phyloP scores from a whole-genome alignment of 1,140 invertebrate genomes.

The Hylaeus volcanicus region DNA sequence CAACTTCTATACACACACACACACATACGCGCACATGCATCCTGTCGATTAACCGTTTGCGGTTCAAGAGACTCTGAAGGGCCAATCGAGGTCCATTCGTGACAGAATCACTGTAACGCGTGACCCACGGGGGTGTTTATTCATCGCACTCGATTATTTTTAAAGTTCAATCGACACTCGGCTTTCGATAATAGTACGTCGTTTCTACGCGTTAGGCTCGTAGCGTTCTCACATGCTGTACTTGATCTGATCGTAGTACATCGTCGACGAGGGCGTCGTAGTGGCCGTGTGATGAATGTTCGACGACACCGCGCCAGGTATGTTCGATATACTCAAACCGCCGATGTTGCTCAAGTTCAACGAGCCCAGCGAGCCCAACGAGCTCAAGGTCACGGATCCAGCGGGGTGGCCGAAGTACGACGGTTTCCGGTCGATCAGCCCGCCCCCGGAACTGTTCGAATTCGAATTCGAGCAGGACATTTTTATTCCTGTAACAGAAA shows the following conservation, averaged over 20 bases:
- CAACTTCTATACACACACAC: conserved; percentile 9
- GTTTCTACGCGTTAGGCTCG: neutral
- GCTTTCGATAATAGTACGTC: conserved; percentile 4
- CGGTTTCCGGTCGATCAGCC: conserved; percentile 74
- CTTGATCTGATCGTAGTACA: conserved; percentile 78
- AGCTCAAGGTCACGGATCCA: conserved; percentile 69
- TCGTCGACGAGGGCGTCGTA: conserved; percentile 54
- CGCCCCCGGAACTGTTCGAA: conserved; percentile 71
- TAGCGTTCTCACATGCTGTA: conserved; percentile 71
- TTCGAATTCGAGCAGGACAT: conserved; percentile 71
- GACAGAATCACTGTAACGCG: neutral
- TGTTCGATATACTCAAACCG: conserved; percentile 68
- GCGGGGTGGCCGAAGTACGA: conserved; percentile 71
- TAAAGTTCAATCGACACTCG: conserved; percentile 6
- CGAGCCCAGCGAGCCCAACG: conserved; percentile 69
- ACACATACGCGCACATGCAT: neutral
- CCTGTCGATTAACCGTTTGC: neutral
- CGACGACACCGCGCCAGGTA: conserved; percentile 65
- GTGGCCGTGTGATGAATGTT: conserved; percentile 66
- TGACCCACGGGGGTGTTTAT: no score
- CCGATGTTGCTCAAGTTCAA: conserved; percentile 73
- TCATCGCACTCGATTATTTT: neutral
- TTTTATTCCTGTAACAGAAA: conserved; percentile 65
- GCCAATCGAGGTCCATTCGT: neutral
- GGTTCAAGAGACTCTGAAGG: no score